phyloP scores from a whole-genome alignment of 1,140 invertebrate species.

The Drosophila ironensis region DNA sequence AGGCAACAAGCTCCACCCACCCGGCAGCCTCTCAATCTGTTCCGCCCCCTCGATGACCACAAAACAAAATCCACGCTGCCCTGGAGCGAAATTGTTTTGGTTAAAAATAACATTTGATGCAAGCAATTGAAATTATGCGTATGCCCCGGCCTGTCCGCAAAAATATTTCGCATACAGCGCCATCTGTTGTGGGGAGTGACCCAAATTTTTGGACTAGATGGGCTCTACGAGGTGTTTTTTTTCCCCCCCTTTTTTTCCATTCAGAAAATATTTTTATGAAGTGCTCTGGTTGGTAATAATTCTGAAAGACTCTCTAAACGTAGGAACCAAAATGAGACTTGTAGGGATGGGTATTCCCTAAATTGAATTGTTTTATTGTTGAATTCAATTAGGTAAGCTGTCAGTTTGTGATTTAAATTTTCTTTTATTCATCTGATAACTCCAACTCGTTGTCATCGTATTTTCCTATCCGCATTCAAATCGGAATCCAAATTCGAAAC shows the following conservation, averaged over 20 bases:
- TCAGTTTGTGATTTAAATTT: no score
- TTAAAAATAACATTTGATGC: constrained; percentile 60
- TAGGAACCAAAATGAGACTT: no score
- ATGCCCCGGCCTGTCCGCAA: constrained; percentile 19
- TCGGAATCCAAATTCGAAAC: background rate
- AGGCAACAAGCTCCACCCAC: constrained; percentile 13
- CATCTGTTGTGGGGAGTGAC: constrained; percentile 52
- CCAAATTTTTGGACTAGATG: constrained; percentile 19
- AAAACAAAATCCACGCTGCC: constrained; percentile 10
- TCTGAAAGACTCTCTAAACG: no score
- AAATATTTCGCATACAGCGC: constrained; percentile 48
- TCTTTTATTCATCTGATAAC: background rate
- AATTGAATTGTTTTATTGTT: no score
- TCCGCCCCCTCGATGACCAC: background rate
- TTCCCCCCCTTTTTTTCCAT: background rate
- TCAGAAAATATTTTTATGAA: constrained; percentile 27
- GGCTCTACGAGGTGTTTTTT: background rate
- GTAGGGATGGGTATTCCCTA: no score
- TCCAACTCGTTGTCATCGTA: background rate
- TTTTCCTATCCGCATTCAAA: background rate
- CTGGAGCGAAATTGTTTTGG: constrained; percentile 47
- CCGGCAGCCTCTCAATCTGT: background rate
- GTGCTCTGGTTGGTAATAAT: constrained; percentile 3
- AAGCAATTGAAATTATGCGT: constrained; percentile 66
- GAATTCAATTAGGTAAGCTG: no score